Percentiles rank a stretch among this genome's conserved stretches.
Conservation (phyloP, 2,113 vertebrate species). For the Burhinus bistriatus region DNA sequence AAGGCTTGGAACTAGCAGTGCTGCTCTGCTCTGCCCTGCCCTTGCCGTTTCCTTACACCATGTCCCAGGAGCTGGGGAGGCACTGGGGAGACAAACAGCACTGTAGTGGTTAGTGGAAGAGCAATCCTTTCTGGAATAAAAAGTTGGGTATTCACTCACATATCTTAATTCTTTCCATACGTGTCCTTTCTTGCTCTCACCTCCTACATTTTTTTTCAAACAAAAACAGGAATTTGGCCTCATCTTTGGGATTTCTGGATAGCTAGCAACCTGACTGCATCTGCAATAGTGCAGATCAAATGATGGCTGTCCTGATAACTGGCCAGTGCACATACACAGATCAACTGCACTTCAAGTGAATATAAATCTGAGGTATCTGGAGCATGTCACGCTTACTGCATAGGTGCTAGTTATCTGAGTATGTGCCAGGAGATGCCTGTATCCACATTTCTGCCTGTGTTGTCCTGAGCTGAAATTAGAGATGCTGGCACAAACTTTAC, state of each 20-base stretch:
- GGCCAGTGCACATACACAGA: neutral
- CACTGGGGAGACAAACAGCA: accelerated
- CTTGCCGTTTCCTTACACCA: neutral
- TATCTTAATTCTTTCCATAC: neutral
- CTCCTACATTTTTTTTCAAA: neutral
- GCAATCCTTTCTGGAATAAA: neutral
- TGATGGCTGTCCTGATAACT: neutral
- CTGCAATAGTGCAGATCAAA: neutral
- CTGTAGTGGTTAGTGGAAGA: neutral
- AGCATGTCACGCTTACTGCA: neutral
- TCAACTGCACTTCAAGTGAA: neutral
- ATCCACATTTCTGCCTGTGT: neutral
- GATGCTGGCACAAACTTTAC: neutral
- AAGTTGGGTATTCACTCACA: neutral
- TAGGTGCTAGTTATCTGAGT: neutral
- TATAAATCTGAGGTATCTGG: neutral
- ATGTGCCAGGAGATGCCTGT: neutral
- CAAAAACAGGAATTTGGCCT: neutral
- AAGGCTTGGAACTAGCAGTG: neutral
- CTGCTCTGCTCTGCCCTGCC: neutral
- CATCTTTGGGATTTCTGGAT: neutral
- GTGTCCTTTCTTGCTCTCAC: neutral
- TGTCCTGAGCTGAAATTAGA: neutral
- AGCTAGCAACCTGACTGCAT: neutral
- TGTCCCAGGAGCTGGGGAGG: accelerated